These are phyloP conservation scores for Ormyrus rosae DNA, from an alignment of 2,888 invertebrate species.

Conservation along the genomic window DNA sequence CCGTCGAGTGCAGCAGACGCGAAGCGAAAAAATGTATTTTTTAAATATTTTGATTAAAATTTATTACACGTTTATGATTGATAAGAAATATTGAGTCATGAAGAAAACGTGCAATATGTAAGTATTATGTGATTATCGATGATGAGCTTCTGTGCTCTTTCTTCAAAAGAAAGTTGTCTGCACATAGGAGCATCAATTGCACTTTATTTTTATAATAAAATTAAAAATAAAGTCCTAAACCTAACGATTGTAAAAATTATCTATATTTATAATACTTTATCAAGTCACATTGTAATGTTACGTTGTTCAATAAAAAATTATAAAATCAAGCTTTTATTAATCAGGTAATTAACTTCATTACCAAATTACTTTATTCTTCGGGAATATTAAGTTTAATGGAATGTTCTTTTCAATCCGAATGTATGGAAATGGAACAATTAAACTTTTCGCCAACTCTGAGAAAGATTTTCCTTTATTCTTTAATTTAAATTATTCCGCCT, in stretches of 20 bases:
- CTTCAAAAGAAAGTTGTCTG: slow-evolving; percentile 13
- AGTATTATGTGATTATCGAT: slow-evolving; percentile 42
- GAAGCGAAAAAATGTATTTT: slow-evolving; percentile 13
- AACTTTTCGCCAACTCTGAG: too few species aligned
- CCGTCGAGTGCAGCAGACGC: slow-evolving; percentile 13
- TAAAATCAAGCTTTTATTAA: slow-evolving; percentile 19
- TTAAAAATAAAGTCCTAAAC: slow-evolving; percentile 34
- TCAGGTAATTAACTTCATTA: neutral
- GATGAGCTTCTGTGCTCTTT: slow-evolving; percentile 27
- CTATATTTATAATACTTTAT: slow-evolving; percentile 43
- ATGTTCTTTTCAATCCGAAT: too few species aligned
- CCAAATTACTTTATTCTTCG: neutral
- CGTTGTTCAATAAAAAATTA: slow-evolving; percentile 53
- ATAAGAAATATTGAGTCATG: slow-evolving; percentile 11
- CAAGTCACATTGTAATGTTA: slow-evolving; percentile 48
- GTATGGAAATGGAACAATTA: too few species aligned
- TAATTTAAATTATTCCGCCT: too few species aligned
- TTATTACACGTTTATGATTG: slow-evolving; percentile 18
- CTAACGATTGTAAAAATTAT: slow-evolving; percentile 47
- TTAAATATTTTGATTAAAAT: slow-evolving; percentile 18
- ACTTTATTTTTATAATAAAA: slow-evolving; percentile 44
- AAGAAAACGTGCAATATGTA: slow-evolving; percentile 28
- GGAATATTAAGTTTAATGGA: too few species aligned
- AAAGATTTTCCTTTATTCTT: too few species aligned
- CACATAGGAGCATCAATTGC: slow-evolving; percentile 34